phyloP scores from a whole-genome alignment of 2,888 invertebrate species.

The Anthophora plumipes region DNA sequence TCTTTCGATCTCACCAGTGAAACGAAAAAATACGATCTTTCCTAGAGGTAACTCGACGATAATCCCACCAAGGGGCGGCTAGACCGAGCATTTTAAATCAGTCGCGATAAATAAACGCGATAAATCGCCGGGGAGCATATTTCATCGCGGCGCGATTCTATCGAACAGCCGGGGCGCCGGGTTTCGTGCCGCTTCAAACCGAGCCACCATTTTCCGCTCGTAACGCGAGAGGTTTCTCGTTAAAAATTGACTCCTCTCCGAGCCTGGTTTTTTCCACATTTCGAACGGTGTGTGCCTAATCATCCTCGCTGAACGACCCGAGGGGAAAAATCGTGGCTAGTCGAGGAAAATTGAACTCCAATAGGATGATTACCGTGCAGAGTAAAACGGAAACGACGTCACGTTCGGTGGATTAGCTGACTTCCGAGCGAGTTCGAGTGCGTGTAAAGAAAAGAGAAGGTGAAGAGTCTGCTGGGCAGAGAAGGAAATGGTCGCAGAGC shows the following conservation, averaged over 20 bases:
- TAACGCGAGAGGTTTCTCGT: conserved; percentile 14
- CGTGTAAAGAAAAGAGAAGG: not conserved
- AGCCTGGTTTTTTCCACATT: conserved; percentile 4
- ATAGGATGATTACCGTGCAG: not conserved
- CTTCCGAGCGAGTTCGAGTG: not conserved
- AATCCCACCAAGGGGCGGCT: conserved; percentile 22
- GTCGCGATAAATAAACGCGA: conserved; percentile 56
- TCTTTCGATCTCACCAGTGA: not conserved
- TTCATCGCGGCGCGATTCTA: conserved; percentile 48
- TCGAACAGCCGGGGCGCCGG: not conserved
- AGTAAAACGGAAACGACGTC: conserved; percentile 15
- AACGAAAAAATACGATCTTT: conserved; percentile 17
- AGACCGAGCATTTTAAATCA: conserved; percentile 44
- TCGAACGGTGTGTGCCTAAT: conserved; percentile 25
- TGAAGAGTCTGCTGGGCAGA: conserved; percentile 25
- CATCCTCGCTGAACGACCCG: not conserved
- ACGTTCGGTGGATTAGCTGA: conserved; percentile 23
- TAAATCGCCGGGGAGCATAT: conserved; percentile 49
- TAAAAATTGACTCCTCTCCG: not conserved
- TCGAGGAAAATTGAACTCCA: conserved; percentile 14
- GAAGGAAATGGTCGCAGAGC: not conserved
- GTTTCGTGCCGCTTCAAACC: conserved; percentile 18
- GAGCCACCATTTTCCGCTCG: conserved; percentile 23
- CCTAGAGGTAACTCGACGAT: conserved; percentile 18
- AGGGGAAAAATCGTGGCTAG: conserved; percentile 18